Percentiles rank a stretch among this genome's conserved stretches.
phyloP scores from a whole-genome alignment of 37 sponge, comb jelly and placozoan species.

The Oscarella lobularis region DNA sequence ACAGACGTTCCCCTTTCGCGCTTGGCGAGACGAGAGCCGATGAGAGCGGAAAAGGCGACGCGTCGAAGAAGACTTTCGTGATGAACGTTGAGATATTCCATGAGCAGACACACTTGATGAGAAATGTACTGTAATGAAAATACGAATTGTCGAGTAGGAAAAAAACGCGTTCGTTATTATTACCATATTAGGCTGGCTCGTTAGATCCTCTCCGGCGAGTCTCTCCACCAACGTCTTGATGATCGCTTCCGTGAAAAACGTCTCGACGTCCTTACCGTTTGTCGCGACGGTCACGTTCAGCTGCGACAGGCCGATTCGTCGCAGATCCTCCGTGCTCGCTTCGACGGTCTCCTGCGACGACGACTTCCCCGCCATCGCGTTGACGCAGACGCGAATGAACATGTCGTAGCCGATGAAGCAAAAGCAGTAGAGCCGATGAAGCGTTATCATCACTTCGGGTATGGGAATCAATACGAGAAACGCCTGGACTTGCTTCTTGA shows the following conservation, averaged over 20 bases:
- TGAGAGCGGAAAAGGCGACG: background rate
- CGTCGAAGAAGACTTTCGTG: background rate
- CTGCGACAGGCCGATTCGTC: too few relatives aligned
- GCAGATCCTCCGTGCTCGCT: background rate
- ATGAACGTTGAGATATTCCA: background rate
- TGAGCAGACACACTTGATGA: background rate
- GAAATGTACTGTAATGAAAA: background rate
- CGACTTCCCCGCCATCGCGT: too few relatives aligned
- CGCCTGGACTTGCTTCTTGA: background rate
- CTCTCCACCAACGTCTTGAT: too few relatives aligned
- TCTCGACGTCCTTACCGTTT: too few relatives aligned
- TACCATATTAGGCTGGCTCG: too few relatives aligned
- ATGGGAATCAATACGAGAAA: background rate
- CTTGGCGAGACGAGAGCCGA: background rate
- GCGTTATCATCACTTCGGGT: background rate
- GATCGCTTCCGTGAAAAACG: too few relatives aligned
- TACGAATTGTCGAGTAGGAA: too few relatives aligned
- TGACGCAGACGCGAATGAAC: too few relatives aligned
- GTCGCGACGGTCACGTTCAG: too few relatives aligned
- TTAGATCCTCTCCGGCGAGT: too few relatives aligned
- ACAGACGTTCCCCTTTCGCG: too few relatives aligned
- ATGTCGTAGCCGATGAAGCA: background rate
- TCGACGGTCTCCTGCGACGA: background rate
- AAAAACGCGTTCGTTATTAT: too few relatives aligned
- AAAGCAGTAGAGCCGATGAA: background rate